Conservation (phyloP, 1,140 invertebrate genomes). For the Anoplophora glabripennis region DNA sequence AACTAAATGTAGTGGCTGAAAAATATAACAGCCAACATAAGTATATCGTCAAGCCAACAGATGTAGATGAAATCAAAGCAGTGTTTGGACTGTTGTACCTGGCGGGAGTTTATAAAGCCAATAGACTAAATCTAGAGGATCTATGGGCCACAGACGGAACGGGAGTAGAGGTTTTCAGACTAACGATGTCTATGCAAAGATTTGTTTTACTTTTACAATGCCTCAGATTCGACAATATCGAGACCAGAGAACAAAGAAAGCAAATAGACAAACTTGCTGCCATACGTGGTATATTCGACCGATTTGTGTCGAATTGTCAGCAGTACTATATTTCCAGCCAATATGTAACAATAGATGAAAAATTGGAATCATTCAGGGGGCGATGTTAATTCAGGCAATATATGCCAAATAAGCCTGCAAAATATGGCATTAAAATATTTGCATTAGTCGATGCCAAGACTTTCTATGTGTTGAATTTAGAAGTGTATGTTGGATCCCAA, state of each 20-base stretch:
- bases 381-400: conserved; percentile 46
- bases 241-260: conserved; percentile 9
- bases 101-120: conserved; percentile 5
- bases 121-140: conserved; percentile 14
- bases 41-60: conserved; percentile 6
- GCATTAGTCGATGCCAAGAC: conserved; percentile 29
- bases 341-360: conserved; percentile 48
- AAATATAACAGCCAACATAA: conserved; percentile 16
- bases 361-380: conserved; percentile 45
- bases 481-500: conserved; percentile 42
- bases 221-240: conserved; percentile 12
- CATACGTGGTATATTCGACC: conserved; percentile 41
- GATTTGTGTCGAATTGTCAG: conserved; percentile 36
- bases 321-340: conserved; percentile 35
- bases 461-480: conserved; percentile 19
- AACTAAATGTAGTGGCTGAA: conserved; percentile 12
- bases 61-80: conserved; percentile 17
- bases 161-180: conserved; percentile 39
- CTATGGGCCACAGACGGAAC: conserved; percentile 25
- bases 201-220: conserved; percentile 23
- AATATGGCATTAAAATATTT: conserved; percentile 48
- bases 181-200: conserved; percentile 39
- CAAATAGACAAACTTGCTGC: conserved; percentile 33
- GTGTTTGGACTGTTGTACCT: conserved; percentile 18
- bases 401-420: conserved; percentile 47